Evolutionary conservation across 2,797 vertebrate species (phyloP), one percentile per base, ranked within the genome.

Genomic region (Micromesistius poutassou): DNA sequence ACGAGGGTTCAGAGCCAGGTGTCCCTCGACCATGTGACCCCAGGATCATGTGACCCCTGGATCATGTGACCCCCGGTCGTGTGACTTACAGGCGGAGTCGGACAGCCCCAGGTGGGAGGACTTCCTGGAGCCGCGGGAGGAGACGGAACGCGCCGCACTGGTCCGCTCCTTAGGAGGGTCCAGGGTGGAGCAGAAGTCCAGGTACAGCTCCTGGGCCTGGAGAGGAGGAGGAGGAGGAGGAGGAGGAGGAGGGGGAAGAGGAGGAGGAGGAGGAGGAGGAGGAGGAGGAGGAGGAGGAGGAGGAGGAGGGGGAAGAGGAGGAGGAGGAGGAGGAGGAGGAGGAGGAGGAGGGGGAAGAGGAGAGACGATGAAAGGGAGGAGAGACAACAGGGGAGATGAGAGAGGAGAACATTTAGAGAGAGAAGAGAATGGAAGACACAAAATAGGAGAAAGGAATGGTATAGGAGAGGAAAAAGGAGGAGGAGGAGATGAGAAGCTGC

Each of bases 31-130:
- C 40, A 42, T 2, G 40, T 42, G 40, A 42, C 46, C 46, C 19
- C 46, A 5, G 46, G 46, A 22, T 50, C 46, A 50, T 2, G 16
- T 50, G 46, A 55, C 55, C 55, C 55, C n/a, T 22, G 50, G 50
- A 22, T 62, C 55, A 62, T 1, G 55, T 62, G 55, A 25, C 22
- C n/a, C 10, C 68, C 2, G 30, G 30, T 16, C 28, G 9, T 14
- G 70, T 33, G 83, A 91, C 93, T 93, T 88, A 95, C 94, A 94
- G 80, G 93, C 95, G 0, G 96, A 95, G 92, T 96, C 96, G 0
- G 94, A 93, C 71, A 92, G 82, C 0, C 88, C 92, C 0, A 94
- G 94, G 87, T 92, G 92, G 1, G 95, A 95, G 74, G 95, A 95
- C 81, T 90, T 91, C 70, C 87, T 91, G 72, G 95, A 96, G 82